Base-by-base conservation (phyloP, 2,888 invertebrate genomes). In the Harmothoe impar region DNA sequence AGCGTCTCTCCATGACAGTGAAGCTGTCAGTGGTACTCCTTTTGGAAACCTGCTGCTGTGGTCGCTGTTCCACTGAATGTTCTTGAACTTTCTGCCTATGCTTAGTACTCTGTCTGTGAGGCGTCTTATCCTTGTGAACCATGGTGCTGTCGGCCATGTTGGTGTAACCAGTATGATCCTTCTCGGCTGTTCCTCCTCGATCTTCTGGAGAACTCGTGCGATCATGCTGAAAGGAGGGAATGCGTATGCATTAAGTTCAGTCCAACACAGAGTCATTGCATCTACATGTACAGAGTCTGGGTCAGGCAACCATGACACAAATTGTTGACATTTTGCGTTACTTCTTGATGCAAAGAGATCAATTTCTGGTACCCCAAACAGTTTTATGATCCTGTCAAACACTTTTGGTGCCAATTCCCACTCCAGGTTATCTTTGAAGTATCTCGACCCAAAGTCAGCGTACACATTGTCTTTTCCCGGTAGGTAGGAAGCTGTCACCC, bases 151-250 rank as follows among this genome's bases (percentile, higher is more conserved):
- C 33, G 31, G 33, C 78, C 78, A 78, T 1, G 1, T 25, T 17
- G 31, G 78, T 1, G 20, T 29, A 17, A 78, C 78, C 33, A 78
- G 20, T 1, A 62, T 5, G 12, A 33, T 3, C 35, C 35, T 20
- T 35, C 25, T 1, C 0, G 31, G 78, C 3, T 78, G 3, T n/a
- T 29, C 33, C 31, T 7, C 33, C 31, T 35, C 20, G 3, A 33
- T 0, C 20, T 35, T 29, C 31, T 29, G 3, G 7, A 78, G 78
- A 0, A 78, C 78, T 29, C 3, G 3, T 3, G 20, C 5, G 33
- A 35, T 35, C 7, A 78, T 3, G 31, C 78, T 78, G 31, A 78
- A 78, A 78, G 78, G 31, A 29, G 78, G 78, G 20, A 78, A 78
- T 20, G 33, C 31, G n/a, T 78, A 78, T 10, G 20, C 29, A 29